Evolutionary conservation across 2,888 invertebrate genomes (phyloP).

Genomic region (Coecobrya sp.): DNA sequence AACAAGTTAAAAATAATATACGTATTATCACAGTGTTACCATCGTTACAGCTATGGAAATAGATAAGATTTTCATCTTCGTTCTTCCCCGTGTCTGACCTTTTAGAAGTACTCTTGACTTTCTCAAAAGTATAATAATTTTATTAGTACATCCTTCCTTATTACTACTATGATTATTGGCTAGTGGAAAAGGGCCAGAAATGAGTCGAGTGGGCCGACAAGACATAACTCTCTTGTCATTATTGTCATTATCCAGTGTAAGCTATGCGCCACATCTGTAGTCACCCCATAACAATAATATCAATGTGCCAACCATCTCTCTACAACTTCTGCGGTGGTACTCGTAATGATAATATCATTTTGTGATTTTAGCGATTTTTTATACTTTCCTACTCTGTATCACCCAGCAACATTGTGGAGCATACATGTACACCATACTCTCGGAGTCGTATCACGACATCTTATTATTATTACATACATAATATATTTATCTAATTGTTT

Average conservation of each 20-base stretch:
- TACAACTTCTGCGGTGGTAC: background rate
- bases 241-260: slow-evolving; percentile 59
- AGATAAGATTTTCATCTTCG: no score
- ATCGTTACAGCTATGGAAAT: no score
- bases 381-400: background rate
- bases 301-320: background rate
- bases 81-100: no score
- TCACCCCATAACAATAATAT: slow-evolving; percentile 67
- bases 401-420: background rate
- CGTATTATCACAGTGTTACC: no score
- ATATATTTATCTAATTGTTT: slow-evolving; percentile 60
- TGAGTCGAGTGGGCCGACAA: background rate
- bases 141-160: no score
- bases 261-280: slow-evolving; percentile 78
- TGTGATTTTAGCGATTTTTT: slow-evolving; percentile 35
- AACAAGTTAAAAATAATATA: no score
- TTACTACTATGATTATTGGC: background rate
- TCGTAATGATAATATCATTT: slow-evolving; percentile 39
- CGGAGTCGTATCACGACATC: background rate
- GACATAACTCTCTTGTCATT: slow-evolving; percentile 53
- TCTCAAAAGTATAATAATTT: no score
- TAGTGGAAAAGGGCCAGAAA: slow-evolving; percentile 14
- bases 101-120: no score
- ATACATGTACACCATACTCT: background rate
- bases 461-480: slow-evolving; percentile 44